phyloP scores from a whole-genome alignment of 2,113 vertebrate genomes.

The Callithrix jacchus region DNA sequence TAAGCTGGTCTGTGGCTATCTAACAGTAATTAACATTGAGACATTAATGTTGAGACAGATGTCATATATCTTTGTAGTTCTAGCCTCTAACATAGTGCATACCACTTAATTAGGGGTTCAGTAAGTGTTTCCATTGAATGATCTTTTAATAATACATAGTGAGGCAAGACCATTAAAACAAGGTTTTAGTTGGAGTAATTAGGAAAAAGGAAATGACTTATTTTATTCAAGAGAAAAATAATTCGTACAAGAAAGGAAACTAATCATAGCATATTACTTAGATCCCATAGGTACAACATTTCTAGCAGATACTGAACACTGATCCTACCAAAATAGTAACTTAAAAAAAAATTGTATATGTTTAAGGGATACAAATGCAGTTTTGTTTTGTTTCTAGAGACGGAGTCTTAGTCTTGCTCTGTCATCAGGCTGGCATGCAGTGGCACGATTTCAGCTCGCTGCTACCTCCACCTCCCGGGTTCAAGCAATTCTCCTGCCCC shows the following conservation, averaged over 20 bases:
- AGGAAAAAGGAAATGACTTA: not conserved
- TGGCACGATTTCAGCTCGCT: too few relatives aligned
- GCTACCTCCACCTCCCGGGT: too few relatives aligned
- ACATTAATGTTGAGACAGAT: not conserved
- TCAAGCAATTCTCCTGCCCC: too few relatives aligned
- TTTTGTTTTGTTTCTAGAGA: too few relatives aligned
- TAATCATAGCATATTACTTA: not conserved
- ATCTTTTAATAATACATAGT: not conserved
- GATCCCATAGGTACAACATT: not conserved
- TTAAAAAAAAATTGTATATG: too few relatives aligned
- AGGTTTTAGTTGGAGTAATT: not conserved
- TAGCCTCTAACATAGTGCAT: not conserved
- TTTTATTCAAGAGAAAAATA: too few relatives aligned
- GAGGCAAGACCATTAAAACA: not conserved
- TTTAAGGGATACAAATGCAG: too few relatives aligned
- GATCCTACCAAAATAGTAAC: not conserved
- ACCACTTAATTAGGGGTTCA: not conserved
- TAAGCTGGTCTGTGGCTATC: not conserved
- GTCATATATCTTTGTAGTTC: not conserved
- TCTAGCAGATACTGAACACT: not conserved
- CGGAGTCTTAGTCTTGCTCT: too few relatives aligned
- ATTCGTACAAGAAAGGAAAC: not conserved
- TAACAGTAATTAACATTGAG: not conserved
- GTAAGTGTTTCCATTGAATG: not conserved
- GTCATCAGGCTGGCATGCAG: too few relatives aligned